Percentiles rank a stretch among this genome's conserved stretches.
Conservation (phyloP, 2,888 invertebrate species). For the Ceratothoa steindachneri region DNA sequence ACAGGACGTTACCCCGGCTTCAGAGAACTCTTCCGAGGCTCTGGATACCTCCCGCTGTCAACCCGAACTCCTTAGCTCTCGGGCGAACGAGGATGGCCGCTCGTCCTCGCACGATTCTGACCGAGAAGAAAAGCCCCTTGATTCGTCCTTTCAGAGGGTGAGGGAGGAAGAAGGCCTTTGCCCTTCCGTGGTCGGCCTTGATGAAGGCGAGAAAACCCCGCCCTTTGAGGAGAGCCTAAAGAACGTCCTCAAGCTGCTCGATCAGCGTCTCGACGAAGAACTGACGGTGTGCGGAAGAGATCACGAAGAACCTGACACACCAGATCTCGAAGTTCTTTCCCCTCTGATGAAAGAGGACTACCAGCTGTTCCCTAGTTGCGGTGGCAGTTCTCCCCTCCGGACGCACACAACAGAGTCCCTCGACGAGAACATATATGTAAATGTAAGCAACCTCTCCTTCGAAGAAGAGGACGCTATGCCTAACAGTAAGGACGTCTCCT, state of each 20-base stretch:
- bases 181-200: neutral
- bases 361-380: too few species aligned
- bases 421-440: neutral
- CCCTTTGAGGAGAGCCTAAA: neutral
- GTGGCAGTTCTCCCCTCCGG: too few species aligned
- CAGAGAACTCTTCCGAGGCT: too few species aligned
- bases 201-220: neutral
- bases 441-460: neutral
- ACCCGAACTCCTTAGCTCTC: too few species aligned
- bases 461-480: neutral
- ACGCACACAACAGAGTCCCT: neutral
- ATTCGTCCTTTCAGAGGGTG: neutral
- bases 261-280: neutral
- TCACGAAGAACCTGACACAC: constrained; percentile 16
- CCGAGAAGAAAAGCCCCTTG: neutral
- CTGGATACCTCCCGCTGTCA: too few species aligned
- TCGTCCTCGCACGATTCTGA: neutral
- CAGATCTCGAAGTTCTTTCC: neutral
- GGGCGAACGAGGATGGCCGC: too few species aligned
- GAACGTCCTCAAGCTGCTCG: neutral
- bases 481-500: neutral
- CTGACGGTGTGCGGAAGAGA: constrained; percentile 17
- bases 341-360: neutral
- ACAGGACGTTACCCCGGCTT: too few species aligned
- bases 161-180: neutral